Evolutionary conservation across 2,797 vertebrate genomes (phyloP).

Genomic region (Spizella passerina): DNA sequence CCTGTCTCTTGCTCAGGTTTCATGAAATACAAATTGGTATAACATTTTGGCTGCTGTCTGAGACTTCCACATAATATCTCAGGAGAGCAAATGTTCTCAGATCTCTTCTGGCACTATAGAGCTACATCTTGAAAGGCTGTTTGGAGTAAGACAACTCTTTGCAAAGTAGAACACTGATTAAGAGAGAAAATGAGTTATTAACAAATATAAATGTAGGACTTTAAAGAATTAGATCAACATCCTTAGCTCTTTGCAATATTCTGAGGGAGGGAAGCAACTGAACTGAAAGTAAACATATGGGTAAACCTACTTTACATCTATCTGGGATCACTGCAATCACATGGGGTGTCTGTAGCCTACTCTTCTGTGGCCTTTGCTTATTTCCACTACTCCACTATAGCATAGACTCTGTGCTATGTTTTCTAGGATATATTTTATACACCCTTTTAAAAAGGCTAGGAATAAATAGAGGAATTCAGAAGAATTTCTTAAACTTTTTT

Average conservation of each 20-base stretch:
- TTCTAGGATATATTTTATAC: background rate
- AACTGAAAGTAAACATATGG: background rate
- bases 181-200: slow-evolving; percentile 1
- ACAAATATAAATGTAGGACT: background rate
- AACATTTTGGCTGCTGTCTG: background rate
- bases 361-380: background rate
- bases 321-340: background rate
- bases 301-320: background rate
- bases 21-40: background rate
- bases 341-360: background rate
- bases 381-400: background rate
- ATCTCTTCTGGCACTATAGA: slow-evolving; percentile 10
- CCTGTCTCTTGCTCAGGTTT: background rate
- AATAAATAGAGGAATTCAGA: background rate
- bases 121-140: slow-evolving; percentile 20
- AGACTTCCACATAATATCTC: background rate
- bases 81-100: background rate
- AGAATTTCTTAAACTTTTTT: background rate
- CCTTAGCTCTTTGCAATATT: background rate
- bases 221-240: background rate
- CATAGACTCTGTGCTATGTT: background rate
- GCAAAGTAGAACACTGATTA: background rate
- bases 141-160: background rate
- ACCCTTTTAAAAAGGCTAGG: background rate
- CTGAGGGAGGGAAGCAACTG: background rate